A percentile compares a stretch with the other conserved stretches of the same genome.
Conservation (phyloP, 2,797 vertebrate genomes). For the Leuciscus waleckii region DNA sequence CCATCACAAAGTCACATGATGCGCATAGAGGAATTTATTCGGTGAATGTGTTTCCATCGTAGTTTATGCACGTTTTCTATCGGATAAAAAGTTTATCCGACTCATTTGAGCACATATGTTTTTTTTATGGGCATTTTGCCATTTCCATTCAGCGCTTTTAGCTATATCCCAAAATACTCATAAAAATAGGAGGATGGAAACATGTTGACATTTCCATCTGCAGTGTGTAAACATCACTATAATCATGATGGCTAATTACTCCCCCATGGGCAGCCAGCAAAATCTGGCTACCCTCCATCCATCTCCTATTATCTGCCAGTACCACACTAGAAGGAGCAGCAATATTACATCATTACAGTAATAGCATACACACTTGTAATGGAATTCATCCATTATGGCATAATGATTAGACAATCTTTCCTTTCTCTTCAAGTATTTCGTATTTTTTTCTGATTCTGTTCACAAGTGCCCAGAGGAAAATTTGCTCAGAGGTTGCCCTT, state of each 20-base stretch:
- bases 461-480: not conserved
- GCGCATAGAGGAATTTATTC: too few species aligned
- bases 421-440: not conserved
- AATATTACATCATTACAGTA: not conserved
- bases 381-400: not conserved
- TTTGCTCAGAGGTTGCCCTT: not conserved
- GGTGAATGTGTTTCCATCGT: too few species aligned
- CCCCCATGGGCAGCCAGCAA: conserved; percentile 46
- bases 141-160: too few species aligned
- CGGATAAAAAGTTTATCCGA: too few species aligned
- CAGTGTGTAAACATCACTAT: conserved; percentile 62
- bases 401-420: conserved; percentile 2
- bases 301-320: conserved; percentile 25
- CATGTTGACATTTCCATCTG: conserved; percentile 54
- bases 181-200: too few species aligned
- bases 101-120: too few species aligned
- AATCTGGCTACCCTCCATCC: conserved; percentile 50
- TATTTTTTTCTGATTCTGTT: not conserved
- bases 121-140: too few species aligned
- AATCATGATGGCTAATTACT: conserved; percentile 69
- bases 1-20: too few species aligned
- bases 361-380: not conserved
- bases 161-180: too few species aligned
- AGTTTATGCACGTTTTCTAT: too few species aligned
- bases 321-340: not conserved